Evolutionary conservation across 2,113 vertebrate genomes (phyloP).

Genomic region (Dipodomys merriami): DNA sequence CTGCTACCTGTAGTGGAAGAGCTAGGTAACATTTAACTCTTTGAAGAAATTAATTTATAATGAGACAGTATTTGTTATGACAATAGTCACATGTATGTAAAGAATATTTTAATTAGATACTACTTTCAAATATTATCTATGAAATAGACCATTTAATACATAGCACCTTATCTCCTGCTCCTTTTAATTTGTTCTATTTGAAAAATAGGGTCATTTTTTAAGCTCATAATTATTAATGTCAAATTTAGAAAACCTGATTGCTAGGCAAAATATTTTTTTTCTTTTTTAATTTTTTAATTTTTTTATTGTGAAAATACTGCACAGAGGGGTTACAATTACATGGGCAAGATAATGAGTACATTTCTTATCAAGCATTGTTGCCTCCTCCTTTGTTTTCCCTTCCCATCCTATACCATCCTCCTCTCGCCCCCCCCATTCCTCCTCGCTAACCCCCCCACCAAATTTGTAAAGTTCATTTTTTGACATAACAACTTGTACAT

Average conservation of each 20-base stretch:
- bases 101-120: constrained; percentile 10
- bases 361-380: too few species aligned
- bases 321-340: too few species aligned
- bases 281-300: neutral
- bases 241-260: constrained; percentile 42
- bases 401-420: too few species aligned
- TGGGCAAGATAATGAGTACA: too few species aligned
- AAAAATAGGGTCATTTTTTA: neutral
- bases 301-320: too few species aligned
- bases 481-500: too few species aligned
- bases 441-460: too few species aligned
- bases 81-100: neutral
- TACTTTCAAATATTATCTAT: constrained; percentile 28
- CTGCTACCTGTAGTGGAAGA: neutral
- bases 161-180: neutral
- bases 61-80: constrained; percentile 5
- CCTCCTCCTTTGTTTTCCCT: too few species aligned
- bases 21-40: neutral
- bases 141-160: constrained; percentile 10
- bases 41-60: constrained; percentile 27
- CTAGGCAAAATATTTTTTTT: neutral
- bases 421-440: too few species aligned
- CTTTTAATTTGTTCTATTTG: constrained; percentile 49
- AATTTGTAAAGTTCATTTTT: too few species aligned
- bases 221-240: neutral